A percentile compares a stretch with the other conserved stretches of the same genome.
phyloP scores from a whole-genome alignment of 2,888 invertebrate genomes.

The Lithophane semibrunnea region DNA sequence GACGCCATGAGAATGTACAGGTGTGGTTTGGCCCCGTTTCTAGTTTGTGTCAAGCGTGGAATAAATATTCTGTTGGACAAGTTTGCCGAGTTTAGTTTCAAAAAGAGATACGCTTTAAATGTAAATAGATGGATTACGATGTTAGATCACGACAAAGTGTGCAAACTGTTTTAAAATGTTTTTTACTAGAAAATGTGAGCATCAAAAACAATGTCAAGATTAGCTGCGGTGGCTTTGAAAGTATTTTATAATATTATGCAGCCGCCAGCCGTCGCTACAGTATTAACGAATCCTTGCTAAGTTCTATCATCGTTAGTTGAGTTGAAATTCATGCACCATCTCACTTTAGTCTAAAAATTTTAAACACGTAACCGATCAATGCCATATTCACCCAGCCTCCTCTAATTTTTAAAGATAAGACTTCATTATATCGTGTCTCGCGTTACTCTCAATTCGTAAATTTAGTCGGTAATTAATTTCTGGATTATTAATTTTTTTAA shows the following conservation, averaged over 20 bases:
- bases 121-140: conserved; percentile 33
- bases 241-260: conserved; percentile 19
- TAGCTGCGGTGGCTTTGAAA: conserved; percentile 23
- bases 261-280: conserved; percentile 9
- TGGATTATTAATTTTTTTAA: conserved; percentile 12
- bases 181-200: conserved; percentile 26
- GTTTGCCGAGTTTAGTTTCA: conserved; percentile 19
- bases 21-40: conserved; percentile 30
- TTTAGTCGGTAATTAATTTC: conserved; percentile 42
- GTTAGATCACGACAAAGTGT: conserved; percentile 22
- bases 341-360: neutral
- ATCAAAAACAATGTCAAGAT: conserved; percentile 21
- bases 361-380: conserved; percentile 10
- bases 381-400: conserved; percentile 27
- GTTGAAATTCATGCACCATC: conserved; percentile 10
- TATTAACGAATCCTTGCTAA: conserved; percentile 13
- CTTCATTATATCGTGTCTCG: conserved; percentile 50
- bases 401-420: conserved; percentile 44
- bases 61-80: conserved; percentile 33
- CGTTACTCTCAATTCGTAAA: conserved; percentile 42
- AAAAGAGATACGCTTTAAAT: conserved; percentile 37
- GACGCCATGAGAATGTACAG: conserved; percentile 40
- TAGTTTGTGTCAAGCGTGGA: conserved; percentile 30
- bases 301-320: conserved; percentile 6
- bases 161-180: conserved; percentile 17